A percentile compares a stretch with the other conserved stretches of the same genome.
Conservation (phyloP, 2,113 vertebrate genomes). For the Taxidea taxus region DNA sequence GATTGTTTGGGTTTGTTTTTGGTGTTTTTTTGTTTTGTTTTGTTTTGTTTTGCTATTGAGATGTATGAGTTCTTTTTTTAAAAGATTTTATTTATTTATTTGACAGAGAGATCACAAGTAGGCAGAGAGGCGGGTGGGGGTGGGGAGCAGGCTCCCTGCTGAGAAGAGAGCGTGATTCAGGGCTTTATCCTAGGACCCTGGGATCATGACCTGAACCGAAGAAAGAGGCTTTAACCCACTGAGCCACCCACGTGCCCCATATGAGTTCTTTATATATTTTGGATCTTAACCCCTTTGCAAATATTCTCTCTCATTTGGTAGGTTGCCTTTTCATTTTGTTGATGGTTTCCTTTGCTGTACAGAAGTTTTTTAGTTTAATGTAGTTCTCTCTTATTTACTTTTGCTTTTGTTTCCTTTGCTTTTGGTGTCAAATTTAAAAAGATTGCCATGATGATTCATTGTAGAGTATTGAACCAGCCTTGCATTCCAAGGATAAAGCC, state of each 20-base stretch:
- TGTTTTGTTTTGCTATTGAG: neutral
- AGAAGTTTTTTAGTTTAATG: neutral
- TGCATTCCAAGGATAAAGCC: neutral
- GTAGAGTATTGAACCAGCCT: neutral
- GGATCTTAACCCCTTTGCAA: neutral
- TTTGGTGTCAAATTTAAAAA: neutral
- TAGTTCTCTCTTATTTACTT: neutral
- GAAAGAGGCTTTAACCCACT: no score
- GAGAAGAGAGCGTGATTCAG: no score
- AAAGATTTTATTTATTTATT: no score
- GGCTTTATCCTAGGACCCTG: no score
- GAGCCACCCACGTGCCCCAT: no score
- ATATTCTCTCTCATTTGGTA: neutral
- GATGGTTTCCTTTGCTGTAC: neutral
- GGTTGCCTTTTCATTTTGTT: neutral
- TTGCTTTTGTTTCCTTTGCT: neutral
- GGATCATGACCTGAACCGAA: no score
- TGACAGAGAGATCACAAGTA: no score
- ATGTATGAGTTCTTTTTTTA: neutral
- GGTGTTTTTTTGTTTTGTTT: neutral
- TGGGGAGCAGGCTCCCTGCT: no score
- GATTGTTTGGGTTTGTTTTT: neutral
- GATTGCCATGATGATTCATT: neutral
- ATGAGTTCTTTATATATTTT: neutral
- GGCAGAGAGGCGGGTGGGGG: no score